Percentiles rank a stretch among this genome's conserved stretches.
Conservation (phyloP, 2,797 vertebrate species). For the Sebastes nivosus region DNA sequence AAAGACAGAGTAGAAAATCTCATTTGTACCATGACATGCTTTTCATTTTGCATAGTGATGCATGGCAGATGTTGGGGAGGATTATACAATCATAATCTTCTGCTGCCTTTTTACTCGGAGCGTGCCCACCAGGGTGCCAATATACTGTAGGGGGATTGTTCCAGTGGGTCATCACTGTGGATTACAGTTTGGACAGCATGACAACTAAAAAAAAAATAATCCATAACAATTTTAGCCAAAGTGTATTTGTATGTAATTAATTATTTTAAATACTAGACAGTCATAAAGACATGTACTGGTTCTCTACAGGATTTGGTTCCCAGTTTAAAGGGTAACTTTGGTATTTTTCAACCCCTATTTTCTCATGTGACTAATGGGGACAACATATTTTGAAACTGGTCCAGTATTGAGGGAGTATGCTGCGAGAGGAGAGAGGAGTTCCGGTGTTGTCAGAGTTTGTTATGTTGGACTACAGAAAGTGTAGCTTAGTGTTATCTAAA, state of each 20-base stretch:
- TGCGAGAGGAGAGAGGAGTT: no score
- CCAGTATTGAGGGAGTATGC: no score
- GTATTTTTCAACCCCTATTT: no score
- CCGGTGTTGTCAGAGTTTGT: no score
- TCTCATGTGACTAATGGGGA: no score
- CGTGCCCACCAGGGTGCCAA: slow-evolving; percentile 27
- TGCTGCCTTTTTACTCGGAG: slow-evolving; percentile 41
- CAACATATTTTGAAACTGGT: no score
- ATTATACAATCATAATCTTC: slow-evolving; percentile 69
- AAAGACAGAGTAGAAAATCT: slow-evolving; percentile 10
- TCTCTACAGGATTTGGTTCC: neutral
- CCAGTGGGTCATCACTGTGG: slow-evolving; percentile 27
- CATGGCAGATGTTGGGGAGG: slow-evolving; percentile 60
- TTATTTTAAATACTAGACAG: slow-evolving; percentile 16
- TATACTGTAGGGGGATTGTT: slow-evolving; percentile 15
- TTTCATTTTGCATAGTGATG: slow-evolving; percentile 47
- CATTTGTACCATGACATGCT: slow-evolving; percentile 17
- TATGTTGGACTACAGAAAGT: no score
- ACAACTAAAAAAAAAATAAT: slow-evolving; percentile 11
- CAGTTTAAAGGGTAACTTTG: neutral
- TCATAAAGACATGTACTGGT: neutral
- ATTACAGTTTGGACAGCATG: slow-evolving; percentile 23
- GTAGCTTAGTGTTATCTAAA: no score
- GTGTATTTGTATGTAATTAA: slow-evolving; percentile 39
- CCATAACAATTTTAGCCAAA: neutral